Conservation (phyloP, 2,888 invertebrate genomes). For the Hybos culiciformis region DNA sequence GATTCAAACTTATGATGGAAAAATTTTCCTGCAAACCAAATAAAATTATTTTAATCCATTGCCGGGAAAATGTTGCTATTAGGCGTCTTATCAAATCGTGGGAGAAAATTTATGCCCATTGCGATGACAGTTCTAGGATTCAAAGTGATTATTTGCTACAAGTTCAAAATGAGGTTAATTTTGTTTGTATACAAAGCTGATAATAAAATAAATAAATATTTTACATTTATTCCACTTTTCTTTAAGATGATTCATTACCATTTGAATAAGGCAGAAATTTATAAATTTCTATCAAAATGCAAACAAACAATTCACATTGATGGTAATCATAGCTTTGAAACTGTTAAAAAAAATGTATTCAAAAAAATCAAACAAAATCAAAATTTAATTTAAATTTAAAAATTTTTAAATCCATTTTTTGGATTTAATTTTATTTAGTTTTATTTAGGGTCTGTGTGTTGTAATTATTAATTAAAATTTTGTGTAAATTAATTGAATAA, state of each 20-base stretch:
- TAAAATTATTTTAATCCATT: conserved; percentile 26
- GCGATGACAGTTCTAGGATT: not conserved
- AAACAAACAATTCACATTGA: conserved; percentile 11
- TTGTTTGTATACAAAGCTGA: not conserved
- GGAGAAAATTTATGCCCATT: conserved; percentile 7
- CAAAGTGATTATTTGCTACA: not conserved
- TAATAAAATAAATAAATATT: not conserved
- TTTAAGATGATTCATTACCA: not conserved
- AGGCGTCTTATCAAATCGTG: conserved; percentile 19
- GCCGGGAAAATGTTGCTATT: conserved; percentile 21
- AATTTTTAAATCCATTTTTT: not conserved
- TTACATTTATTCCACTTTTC: too few species aligned
- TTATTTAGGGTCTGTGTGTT: too few species aligned
- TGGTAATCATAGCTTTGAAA: conserved; percentile 11
- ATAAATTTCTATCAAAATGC: not conserved
- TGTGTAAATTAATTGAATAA: too few species aligned
- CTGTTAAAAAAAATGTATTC: conserved; percentile 9
- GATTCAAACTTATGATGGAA: conserved; percentile 40
- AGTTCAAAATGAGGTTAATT: not conserved
- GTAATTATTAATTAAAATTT: too few species aligned
- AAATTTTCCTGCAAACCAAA: conserved; percentile 43
- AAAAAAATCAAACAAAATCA: conserved; percentile 9
- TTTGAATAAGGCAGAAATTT: not conserved
- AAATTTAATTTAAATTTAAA: not conserved
- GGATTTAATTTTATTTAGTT: too few species aligned